Evolutionary conservation across 1,140 invertebrate genomes (phyloP), one percentile per base, ranked within the genome.

Genomic region (Saccostrea cuccullata): DNA sequence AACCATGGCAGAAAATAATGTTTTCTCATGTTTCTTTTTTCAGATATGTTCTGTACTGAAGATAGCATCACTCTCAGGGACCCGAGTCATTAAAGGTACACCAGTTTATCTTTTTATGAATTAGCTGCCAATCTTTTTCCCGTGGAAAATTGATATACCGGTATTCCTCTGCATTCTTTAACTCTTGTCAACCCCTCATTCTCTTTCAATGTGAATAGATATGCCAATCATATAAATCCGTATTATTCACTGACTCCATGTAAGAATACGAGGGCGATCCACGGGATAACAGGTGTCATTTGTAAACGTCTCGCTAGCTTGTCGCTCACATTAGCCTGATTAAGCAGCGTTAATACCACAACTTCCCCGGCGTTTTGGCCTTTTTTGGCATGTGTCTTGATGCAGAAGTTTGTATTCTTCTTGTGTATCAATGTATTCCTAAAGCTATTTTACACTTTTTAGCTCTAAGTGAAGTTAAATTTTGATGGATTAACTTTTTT

Each of bases 251-350:
- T 30, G 30, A 30, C 70, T 77, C 12, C 23, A 77, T 77, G 70
- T 26, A 36, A 17, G 70, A 77, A 77, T 26, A 77, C 70, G 26
- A 30, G 30, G 13, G 13, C 17, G 70, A 77, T 77, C 70, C 23
- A 11, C 23, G 11, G 70, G 70, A 77, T 77, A 77, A 77, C 70
- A 77, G 70, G 70, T 77, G 70, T 77, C 70, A 77, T 77, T 77
- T 77, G 70, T 77, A 36, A 36, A 30, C 70, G 70, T 77, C 30
- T 77, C 30, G 70, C 15, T 77, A 26, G 30, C 70, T 77, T 77
- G 70, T 77, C 70, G 70, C 70, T 77, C 30, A 30, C 26, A 13
- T 77, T 17, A 36, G 26, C 30, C 26, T 36, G 70, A 77, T 77
- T 77, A 77, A 77, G 70, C 70, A 77, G 70, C 70, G 26, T 77